These are phyloP conservation scores for Acomys russatus DNA, from an alignment of 2,797 vertebrate genomes.

Conservation along the genomic window DNA sequence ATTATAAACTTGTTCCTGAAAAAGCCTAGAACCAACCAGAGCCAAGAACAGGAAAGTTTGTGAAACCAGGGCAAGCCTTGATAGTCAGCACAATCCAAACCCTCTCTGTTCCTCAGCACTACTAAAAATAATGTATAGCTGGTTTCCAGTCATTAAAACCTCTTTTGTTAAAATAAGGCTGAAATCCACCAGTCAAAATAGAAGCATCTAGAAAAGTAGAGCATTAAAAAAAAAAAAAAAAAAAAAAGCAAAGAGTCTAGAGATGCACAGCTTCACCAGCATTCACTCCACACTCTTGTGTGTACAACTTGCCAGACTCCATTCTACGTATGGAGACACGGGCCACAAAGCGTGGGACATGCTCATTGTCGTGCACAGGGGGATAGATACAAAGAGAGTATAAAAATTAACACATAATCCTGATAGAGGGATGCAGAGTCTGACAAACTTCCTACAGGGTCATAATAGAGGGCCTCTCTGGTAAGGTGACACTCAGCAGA, in stretches of 20 bases:
- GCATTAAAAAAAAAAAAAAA: not conserved
- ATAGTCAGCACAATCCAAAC: not conserved
- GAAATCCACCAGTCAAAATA: not conserved
- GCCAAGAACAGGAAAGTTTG: constrained; percentile 19
- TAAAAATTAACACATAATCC: not conserved
- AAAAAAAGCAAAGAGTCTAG: not conserved
- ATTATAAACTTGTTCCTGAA: constrained; percentile 32
- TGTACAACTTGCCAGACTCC: not conserved
- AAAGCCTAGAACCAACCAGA: constrained; percentile 13
- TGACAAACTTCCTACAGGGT: not conserved
- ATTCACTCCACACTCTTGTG: constrained; percentile 16
- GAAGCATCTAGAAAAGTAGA: not conserved
- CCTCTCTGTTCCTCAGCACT: not conserved
- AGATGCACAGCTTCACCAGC: not conserved
- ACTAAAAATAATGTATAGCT: not conserved
- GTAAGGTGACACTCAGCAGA: not conserved
- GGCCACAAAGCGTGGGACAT: not conserved
- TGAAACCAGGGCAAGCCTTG: not conserved
- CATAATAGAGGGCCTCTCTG: not conserved
- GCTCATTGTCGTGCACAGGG: not conserved
- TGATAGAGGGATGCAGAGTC: too few species aligned
- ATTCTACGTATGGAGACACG: not conserved
- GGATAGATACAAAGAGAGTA: not conserved
- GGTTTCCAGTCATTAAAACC: not conserved
- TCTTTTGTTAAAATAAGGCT: not conserved